Base-by-base conservation (phyloP, 2,113 vertebrate genomes). In the Arenaria interpres region DNA sequence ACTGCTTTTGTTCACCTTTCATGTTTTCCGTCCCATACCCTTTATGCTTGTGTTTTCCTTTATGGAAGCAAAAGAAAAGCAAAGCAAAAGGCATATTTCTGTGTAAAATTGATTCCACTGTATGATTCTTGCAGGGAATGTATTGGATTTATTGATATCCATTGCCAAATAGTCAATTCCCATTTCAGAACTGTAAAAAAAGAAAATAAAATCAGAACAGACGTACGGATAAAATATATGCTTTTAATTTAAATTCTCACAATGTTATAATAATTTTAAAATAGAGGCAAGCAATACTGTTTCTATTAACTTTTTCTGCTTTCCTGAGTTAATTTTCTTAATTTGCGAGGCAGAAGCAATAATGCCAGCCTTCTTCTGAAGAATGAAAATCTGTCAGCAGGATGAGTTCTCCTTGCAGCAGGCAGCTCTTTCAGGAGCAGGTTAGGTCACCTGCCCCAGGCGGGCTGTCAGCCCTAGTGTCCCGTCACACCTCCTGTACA, bases 381-480 rank as follows among this genome's bases (percentile, higher is more conserved):
- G 68, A 57, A n/a, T 4, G 32, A 33, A 79, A 7, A 45, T 50
- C 27, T 88, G 10, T 88, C 45, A 46, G 57, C 23, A 63, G 48
- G 21, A 16, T 27, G 39, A 50, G 24, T 69, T 72, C 33, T 53
- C 39, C 22, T 63, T 85, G 51, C 22, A 54, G 45, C 56, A 30
- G 32, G 35, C 73, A 57, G 35, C n/a, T 69, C 22, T 82, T 0
- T 0, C 2, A 5, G 81, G 39, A 73, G 32, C 15, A 1, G 18
- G 24, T 37, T 32, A 15, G 30, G 30, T 62, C 64, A 48, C 6
- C 30, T 41, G 43, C 73, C 50, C 5, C 3, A 37, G 43, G 37
- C 17, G 17, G 32, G 63, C 50, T 51, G n/a, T 37, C 73, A 69
- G 46, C 57, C 23, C 14, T 32, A 35, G n/a, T 37, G 11, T 85